Evolutionary conservation across 2,113 vertebrate species (phyloP).

Genomic region (Willisornis vidua): DNA sequence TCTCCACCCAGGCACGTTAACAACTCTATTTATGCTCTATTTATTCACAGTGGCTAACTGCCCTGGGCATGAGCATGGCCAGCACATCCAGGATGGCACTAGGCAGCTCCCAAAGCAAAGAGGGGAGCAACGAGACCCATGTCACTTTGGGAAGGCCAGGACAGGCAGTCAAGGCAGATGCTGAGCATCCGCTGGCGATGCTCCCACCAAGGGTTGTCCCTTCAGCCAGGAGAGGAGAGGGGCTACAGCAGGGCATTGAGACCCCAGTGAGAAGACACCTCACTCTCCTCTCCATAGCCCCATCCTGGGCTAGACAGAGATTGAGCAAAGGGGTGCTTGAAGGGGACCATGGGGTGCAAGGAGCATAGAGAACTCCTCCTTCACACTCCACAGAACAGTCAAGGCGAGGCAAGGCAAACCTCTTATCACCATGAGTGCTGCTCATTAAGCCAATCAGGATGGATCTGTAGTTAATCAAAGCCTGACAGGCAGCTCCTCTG

Average conservation of each 20-base stretch:
- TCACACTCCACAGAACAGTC: neutral
- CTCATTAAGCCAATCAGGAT: neutral
- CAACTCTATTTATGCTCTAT: slow-evolving; percentile 41
- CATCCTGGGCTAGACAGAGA: neutral
- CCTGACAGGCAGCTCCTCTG: neutral
- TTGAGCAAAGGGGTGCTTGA: neutral
- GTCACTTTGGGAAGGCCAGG: neutral
- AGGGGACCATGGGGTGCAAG: neutral
- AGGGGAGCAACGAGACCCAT: neutral
- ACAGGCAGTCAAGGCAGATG: rapidly evolving
- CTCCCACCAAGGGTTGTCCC: neutral
- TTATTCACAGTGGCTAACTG: neutral
- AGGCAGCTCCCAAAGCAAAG: neutral
- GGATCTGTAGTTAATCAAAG: neutral
- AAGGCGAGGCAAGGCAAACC: neutral
- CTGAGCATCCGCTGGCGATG: neutral
- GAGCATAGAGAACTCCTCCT: neutral
- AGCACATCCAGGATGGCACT: neutral
- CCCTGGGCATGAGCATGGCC: rapidly evolving
- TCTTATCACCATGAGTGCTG: neutral
- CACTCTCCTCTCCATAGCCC: neutral
- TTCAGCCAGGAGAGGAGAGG: neutral
- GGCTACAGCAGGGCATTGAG: neutral
- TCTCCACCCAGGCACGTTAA: neutral
- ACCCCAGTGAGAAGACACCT: neutral